A percentile compares a stretch with the other conserved stretches of the same genome.
These are phyloP conservation scores for Chionoecetes opilio DNA, from an alignment of 1,140 invertebrate genomes.

Conservation along the genomic window DNA sequence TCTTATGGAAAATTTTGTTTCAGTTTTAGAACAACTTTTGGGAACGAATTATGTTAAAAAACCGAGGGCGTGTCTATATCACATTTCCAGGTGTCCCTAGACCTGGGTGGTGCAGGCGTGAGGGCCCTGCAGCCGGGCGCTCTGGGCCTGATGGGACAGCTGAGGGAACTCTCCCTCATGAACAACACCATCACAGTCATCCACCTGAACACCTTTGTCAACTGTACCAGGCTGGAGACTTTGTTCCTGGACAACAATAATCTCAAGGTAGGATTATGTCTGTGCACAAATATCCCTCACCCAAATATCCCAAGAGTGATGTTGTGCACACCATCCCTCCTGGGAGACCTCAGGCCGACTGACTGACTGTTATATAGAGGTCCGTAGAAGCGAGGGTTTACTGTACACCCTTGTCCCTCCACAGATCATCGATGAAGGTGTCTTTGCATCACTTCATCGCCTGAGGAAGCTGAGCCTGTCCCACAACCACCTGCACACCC, in stretches of 20 bases:
- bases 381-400: too few species aligned
- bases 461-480: slow-evolving; percentile 44
- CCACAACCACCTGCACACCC: slow-evolving; percentile 7
- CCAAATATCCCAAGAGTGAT: too few species aligned
- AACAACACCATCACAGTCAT: slow-evolving; percentile 34
- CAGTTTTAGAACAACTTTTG: too few species aligned
- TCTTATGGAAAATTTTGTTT: too few species aligned
- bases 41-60: too few species aligned
- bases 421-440: slow-evolving; percentile 47
- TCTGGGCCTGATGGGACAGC: neutral
- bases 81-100: neutral
- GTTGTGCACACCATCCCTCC: too few species aligned
- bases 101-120: neutral
- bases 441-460: neutral
- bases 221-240: neutral
- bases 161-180: neutral
- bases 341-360: too few species aligned
- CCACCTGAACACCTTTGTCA: neutral
- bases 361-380: too few species aligned
- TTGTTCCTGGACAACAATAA: slow-evolving; percentile 59
- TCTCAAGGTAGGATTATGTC: neutral
- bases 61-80: too few species aligned
- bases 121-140: slow-evolving; percentile 1
- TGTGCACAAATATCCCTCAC: too few species aligned
- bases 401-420: neutral